phyloP scores from a whole-genome alignment of 92 coral and sea anemone species.

The Scolanthus callimorphus region DNA sequence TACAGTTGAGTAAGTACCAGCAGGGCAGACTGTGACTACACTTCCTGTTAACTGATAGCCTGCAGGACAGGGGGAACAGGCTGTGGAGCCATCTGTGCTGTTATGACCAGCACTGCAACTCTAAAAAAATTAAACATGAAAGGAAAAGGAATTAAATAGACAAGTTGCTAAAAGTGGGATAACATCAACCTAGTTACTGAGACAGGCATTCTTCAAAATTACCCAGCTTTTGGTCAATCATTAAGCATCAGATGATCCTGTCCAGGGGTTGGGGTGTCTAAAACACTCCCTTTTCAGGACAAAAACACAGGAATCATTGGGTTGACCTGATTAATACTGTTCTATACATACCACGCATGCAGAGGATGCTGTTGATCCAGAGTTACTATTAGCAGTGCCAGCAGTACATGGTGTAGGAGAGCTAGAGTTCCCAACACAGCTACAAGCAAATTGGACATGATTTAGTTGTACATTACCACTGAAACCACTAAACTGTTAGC shows the following conservation, averaged over 20 bases:
- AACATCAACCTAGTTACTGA: too few species aligned
- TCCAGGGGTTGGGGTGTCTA: too few species aligned
- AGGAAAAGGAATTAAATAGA: too few species aligned
- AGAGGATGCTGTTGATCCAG: constrained; percentile 51
- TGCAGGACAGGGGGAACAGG: constrained; percentile 89
- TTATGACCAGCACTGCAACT: constrained; percentile 53
- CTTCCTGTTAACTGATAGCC: constrained; percentile 75
- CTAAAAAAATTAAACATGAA: constrained; percentile 28
- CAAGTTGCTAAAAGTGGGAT: too few species aligned
- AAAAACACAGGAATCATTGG: too few species aligned
- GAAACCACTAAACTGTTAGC: too few species aligned
- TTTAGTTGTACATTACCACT: too few species aligned
- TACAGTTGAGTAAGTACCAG: constrained; percentile 70
- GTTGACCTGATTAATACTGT: too few species aligned
- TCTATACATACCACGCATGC: constrained; percentile 73
- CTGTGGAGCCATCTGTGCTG: constrained; percentile 73
- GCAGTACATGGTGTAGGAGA: constrained; percentile 74
- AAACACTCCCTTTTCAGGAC: too few species aligned
- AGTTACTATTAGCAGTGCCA: constrained; percentile 60
- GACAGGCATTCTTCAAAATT: too few species aligned
- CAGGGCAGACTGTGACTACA: constrained; percentile 49
- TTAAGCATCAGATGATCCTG: too few species aligned
- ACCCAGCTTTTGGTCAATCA: too few species aligned
- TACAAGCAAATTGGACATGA: constrained; percentile 21
- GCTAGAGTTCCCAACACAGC: constrained; percentile 80